A percentile compares a stretch with the other conserved stretches of the same genome.
Evolutionary conservation across 2,797 vertebrate genomes (phyloP).

Genomic region (Anolis apletophallus): DNA sequence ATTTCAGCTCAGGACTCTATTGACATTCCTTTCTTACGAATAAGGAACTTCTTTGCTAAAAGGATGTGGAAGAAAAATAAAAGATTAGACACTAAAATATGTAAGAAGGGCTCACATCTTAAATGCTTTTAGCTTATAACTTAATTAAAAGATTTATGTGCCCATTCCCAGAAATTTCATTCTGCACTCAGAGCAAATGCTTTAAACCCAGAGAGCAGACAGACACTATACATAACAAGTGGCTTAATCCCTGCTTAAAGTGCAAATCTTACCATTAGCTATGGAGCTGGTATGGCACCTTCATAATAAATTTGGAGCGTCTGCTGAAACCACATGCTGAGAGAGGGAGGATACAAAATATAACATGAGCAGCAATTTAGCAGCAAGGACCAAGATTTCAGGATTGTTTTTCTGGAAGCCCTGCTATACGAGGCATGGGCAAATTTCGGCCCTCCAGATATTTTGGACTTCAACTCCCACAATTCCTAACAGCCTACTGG

Average conservation of each 20-base stretch:
- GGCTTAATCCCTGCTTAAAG: slow-evolving; percentile 39
- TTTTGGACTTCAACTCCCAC: no score
- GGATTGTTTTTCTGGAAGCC: not conserved
- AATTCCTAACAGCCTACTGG: no score
- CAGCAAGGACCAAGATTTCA: not conserved
- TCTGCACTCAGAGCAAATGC: slow-evolving; percentile 22
- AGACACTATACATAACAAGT: slow-evolving; percentile 24
- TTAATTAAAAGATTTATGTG: slow-evolving; percentile 42
- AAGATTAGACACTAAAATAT: slow-evolving; percentile 28
- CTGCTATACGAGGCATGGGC: not conserved
- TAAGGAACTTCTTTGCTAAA: slow-evolving; percentile 17
- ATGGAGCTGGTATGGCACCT: slow-evolving; percentile 6
- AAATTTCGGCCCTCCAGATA: no score
- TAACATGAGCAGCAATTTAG: not conserved
- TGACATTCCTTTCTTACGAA: not conserved
- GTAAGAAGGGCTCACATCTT: slow-evolving; percentile 30
- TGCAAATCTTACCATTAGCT: slow-evolving; percentile 40
- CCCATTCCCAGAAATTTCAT: slow-evolving; percentile 35
- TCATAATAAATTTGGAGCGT: slow-evolving; percentile 12
- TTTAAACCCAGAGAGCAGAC: slow-evolving; percentile 24
- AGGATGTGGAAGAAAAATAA: slow-evolving; percentile 24
- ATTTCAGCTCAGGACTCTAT: slow-evolving; percentile 9
- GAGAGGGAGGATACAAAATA: not conserved
- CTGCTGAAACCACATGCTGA: not conserved
- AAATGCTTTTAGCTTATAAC: slow-evolving; percentile 32